phyloP scores from a whole-genome alignment of 2,888 invertebrate species.

The Drosophila borealis region DNA sequence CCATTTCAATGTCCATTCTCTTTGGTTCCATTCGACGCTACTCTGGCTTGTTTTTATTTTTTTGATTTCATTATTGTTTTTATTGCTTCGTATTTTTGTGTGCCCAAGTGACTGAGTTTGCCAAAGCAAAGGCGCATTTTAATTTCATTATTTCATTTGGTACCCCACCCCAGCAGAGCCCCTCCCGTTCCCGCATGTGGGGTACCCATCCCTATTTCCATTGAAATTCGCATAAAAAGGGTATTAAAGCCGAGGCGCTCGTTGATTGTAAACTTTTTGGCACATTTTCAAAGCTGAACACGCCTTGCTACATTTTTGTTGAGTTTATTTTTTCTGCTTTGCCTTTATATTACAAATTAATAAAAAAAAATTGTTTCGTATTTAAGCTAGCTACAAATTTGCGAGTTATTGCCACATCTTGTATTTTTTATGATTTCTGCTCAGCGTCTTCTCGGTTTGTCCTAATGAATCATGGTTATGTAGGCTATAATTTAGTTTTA shows the following conservation, averaged over 20 bases:
- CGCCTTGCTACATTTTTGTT: constrained; percentile 48
- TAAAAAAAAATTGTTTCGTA: constrained; percentile 64
- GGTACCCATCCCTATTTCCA: constrained; percentile 25
- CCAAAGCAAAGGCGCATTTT: constrained; percentile 70
- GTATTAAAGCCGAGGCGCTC: constrained; percentile 60
- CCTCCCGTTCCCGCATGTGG: neutral
- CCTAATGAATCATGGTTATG: constrained; percentile 78
- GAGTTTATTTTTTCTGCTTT: constrained; percentile 25
- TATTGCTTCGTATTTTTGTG: constrained; percentile 61
- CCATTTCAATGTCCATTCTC: constrained; percentile 48
- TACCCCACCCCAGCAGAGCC: constrained; percentile 14
- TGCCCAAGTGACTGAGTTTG: constrained; percentile 74
- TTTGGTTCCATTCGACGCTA: constrained; percentile 25
- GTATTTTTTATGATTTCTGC: constrained; percentile 51
- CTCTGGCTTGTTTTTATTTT: constrained; percentile 56
- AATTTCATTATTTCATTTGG: constrained; percentile 70
- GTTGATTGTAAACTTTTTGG: constrained; percentile 59
- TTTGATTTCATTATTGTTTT: constrained; percentile 77
- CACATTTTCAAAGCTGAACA: constrained; percentile 64
- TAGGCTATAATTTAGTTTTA: constrained; percentile 78
- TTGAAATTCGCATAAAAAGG: constrained; percentile 72
- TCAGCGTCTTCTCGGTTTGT: constrained; percentile 31
- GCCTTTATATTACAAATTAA: constrained; percentile 66
- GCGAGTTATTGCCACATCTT: constrained; percentile 67
- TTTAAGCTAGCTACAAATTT: constrained; percentile 73